phyloP scores from a whole-genome alignment of 2,888 invertebrate genomes.

The Eretmocerus hayati region DNA sequence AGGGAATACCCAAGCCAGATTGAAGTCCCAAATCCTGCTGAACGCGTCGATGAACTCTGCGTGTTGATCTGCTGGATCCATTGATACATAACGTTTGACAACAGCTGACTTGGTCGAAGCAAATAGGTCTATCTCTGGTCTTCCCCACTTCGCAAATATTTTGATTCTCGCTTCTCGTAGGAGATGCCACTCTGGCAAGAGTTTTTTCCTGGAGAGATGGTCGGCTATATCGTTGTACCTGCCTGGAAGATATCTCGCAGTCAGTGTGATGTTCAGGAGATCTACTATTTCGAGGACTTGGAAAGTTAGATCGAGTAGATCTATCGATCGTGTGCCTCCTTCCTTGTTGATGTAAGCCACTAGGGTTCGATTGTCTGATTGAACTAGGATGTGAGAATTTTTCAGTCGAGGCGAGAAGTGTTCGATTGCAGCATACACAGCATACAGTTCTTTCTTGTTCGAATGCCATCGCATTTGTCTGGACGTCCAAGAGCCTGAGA shows the following conservation, averaged over 20 bases:
- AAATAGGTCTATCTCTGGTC: conserved; percentile 24
- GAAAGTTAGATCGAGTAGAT: conserved; percentile 13
- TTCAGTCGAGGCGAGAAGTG: not conserved
- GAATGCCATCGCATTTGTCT: conserved; percentile 16
- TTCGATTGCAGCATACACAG: conserved; percentile 15
- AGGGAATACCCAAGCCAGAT: conserved; percentile 18
- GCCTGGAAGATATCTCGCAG: conserved; percentile 28
- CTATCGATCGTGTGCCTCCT: conserved; percentile 16
- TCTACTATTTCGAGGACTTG: conserved; percentile 13
- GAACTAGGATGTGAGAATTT: conserved; percentile 15
- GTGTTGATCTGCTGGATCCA: not conserved
- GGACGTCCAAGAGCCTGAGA: conserved; percentile 10
- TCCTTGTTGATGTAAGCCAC: conserved; percentile 21
- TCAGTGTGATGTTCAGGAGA: conserved; percentile 18
- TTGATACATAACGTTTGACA: conserved; percentile 16
- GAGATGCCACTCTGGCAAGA: conserved; percentile 21
- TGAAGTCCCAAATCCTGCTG: conserved; percentile 15
- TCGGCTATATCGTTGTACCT: too few species aligned
- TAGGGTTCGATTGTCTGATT: conserved; percentile 19
- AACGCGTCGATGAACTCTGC: conserved; percentile 23
- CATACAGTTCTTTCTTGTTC: conserved; percentile 20
- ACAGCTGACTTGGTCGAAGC: conserved; percentile 18
- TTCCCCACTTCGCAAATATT: conserved; percentile 23
- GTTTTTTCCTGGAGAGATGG: conserved; percentile 25
- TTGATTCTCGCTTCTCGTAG: conserved; percentile 10